A percentile compares a stretch with the other conserved stretches of the same genome.
Conservation (phyloP, 2,113 vertebrate species). For the Epinephelus cyanopodus region DNA sequence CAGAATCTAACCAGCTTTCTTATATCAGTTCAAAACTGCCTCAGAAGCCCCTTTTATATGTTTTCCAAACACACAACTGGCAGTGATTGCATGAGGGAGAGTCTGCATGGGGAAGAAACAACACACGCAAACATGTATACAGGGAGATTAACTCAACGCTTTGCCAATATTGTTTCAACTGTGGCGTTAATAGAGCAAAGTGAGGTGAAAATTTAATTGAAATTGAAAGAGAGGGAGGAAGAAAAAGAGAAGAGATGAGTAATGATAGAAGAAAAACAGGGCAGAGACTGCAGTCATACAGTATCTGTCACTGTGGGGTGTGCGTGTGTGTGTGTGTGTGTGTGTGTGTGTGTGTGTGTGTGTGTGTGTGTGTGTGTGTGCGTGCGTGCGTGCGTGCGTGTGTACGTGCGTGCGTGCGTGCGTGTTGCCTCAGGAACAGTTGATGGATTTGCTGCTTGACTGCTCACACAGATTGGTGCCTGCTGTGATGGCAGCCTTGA, state of each 20-base stretch:
- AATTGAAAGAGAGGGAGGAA: conserved; percentile 54
- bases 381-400: conserved; percentile 28
- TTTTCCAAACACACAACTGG: conserved; percentile 10
- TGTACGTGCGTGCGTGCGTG: conserved; percentile 26
- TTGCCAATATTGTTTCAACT: conserved; percentile 41
- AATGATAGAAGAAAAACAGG: conserved; percentile 66
- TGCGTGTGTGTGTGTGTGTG: conserved; percentile 48
- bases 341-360: conserved; percentile 31
- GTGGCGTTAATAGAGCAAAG: conserved; percentile 62
- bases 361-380: conserved; percentile 46
- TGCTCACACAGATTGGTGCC: conserved; percentile 82
- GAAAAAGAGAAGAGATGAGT: conserved; percentile 64
- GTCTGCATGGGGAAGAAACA: not conserved
- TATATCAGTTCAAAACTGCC: conserved; percentile 3
- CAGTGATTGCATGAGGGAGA: not conserved
- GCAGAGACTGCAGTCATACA: conserved; percentile 54
- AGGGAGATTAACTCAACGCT: conserved; percentile 23
- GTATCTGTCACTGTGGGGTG: conserved; percentile 49
- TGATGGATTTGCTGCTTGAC: conserved; percentile 83
- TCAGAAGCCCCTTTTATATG: not conserved
- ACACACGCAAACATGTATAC: not conserved
- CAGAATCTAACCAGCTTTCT: not conserved
- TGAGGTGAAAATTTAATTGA: conserved; percentile 67
- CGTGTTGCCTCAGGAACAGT: conserved; percentile 76
- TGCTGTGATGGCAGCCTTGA: conserved; percentile 81